These are phyloP conservation scores for Idris sp. DNA, from an alignment of 1,140 invertebrate species.

Conservation along the genomic window DNA sequence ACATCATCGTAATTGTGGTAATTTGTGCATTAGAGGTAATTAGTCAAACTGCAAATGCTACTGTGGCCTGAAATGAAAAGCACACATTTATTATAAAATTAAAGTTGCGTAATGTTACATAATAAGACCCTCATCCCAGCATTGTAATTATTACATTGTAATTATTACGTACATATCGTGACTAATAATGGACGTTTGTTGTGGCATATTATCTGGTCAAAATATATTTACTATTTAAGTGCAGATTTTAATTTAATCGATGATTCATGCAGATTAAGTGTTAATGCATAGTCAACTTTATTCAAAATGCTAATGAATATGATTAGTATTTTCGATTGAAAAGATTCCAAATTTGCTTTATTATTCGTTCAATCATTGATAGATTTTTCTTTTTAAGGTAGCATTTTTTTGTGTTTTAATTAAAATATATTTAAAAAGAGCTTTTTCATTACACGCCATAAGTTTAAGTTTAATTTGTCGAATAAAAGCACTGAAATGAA, in stretches of 20 bases:
- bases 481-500: too few species aligned
- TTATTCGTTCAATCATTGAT: too few species aligned
- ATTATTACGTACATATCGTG: slow-evolving; percentile 49
- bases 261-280: slow-evolving; percentile 3
- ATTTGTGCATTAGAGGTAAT: slow-evolving; percentile 17
- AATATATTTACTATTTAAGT: slow-evolving; percentile 14
- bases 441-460: too few species aligned
- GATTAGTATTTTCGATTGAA: too few species aligned
- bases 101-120: slow-evolving; percentile 29
- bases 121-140: slow-evolving; percentile 12
- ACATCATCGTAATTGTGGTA: slow-evolving; percentile 3
- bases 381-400: too few species aligned
- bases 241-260: slow-evolving; percentile 3
- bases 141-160: slow-evolving; percentile 41
- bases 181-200: slow-evolving; percentile 27
- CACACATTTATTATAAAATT: slow-evolving; percentile 25
- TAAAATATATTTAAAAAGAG: too few species aligned
- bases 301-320: too few species aligned
- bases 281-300: too few species aligned
- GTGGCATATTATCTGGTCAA: neutral
- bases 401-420: too few species aligned
- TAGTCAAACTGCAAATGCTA: slow-evolving; percentile 2
- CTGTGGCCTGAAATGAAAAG: slow-evolving; percentile 22
- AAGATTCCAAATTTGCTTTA: too few species aligned
- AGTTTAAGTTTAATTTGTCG: too few species aligned